phyloP scores from a whole-genome alignment of 2,888 invertebrate species.

The Mimumesa dahlbomi region DNA sequence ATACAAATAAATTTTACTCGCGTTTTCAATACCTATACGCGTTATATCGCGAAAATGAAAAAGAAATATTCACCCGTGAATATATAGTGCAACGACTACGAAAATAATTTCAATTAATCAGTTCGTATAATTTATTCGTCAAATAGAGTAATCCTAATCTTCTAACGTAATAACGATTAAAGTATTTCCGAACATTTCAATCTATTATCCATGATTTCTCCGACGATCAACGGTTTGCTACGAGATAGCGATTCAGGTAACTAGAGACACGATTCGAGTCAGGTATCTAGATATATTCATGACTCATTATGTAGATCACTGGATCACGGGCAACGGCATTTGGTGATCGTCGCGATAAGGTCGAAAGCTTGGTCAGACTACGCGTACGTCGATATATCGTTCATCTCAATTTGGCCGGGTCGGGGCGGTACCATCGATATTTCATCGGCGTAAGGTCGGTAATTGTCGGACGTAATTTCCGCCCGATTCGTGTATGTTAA shows the following conservation, averaged over 20 bases:
- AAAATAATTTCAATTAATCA: too few relatives aligned
- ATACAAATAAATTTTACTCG: too few relatives aligned
- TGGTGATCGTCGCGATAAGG: constrained; percentile 53
- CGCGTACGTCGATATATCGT: constrained; percentile 52
- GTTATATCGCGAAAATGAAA: too few relatives aligned
- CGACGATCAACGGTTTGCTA: too few relatives aligned
- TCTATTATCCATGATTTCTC: too few relatives aligned
- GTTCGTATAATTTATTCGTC: too few relatives aligned
- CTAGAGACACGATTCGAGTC: constrained; percentile 23
- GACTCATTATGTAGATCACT: constrained; percentile 56
- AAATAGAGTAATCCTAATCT: too few relatives aligned
- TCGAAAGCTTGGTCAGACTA: constrained; percentile 53
- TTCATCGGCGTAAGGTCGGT: constrained; percentile 58
- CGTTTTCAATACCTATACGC: too few relatives aligned
- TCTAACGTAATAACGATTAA: too few relatives aligned
- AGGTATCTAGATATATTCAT: constrained; percentile 51
- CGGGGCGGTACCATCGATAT: constrained; percentile 49
- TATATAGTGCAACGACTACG: too few relatives aligned
- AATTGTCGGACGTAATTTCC: constrained; percentile 60
- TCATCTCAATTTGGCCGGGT: constrained; percentile 56
- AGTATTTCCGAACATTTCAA: too few relatives aligned
- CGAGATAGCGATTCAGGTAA: not conserved
- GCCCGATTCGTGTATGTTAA: constrained; percentile 58
- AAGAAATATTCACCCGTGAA: too few relatives aligned
- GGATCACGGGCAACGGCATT: constrained; percentile 45